phyloP scores from a whole-genome alignment of 2,797 vertebrate genomes.

The Chloroceryle amazona region DNA sequence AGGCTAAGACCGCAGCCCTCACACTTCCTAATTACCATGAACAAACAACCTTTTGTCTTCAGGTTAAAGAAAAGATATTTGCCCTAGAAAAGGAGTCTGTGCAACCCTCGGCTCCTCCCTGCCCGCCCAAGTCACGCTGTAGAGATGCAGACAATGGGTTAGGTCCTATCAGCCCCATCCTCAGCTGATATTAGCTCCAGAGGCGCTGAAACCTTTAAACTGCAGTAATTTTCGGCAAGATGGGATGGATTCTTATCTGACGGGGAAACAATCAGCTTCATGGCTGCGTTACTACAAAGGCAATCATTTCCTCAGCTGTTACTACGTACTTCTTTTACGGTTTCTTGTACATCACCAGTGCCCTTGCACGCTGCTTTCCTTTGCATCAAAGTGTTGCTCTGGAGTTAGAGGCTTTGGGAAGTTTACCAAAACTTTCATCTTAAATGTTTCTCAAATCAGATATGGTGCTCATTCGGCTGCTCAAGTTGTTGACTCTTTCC shows the following conservation, averaged over 20 bases:
- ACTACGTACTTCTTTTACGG: rapidly evolving
- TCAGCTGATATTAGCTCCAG: not conserved
- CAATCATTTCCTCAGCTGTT: not conserved
- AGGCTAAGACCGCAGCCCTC: not conserved
- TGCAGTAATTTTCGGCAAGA: not conserved
- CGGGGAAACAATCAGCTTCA: not conserved
- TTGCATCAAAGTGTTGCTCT: not conserved
- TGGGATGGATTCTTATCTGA: not conserved
- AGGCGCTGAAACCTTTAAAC: not conserved
- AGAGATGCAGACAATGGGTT: rapidly evolving
- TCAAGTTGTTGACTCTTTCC: not conserved
- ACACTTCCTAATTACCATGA: rapidly evolving
- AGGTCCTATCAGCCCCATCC: not conserved
- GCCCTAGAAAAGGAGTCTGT: not conserved
- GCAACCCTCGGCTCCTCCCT: not conserved
- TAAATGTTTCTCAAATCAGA: not conserved
- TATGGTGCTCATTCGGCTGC: not conserved
- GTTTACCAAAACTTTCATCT: not conserved
- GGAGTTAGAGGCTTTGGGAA: not conserved
- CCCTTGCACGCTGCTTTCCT: not conserved
- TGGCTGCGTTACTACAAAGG: rapidly evolving
- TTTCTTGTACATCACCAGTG: not conserved
- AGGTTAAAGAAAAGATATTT: not conserved
- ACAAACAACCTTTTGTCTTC: not conserved
- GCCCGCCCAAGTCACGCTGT: rapidly evolving